A percentile compares a stretch with the other conserved stretches of the same genome.
Evolutionary conservation across 2,888 invertebrate species (phyloP).

Genomic region (Heliconius ismenius): DNA sequence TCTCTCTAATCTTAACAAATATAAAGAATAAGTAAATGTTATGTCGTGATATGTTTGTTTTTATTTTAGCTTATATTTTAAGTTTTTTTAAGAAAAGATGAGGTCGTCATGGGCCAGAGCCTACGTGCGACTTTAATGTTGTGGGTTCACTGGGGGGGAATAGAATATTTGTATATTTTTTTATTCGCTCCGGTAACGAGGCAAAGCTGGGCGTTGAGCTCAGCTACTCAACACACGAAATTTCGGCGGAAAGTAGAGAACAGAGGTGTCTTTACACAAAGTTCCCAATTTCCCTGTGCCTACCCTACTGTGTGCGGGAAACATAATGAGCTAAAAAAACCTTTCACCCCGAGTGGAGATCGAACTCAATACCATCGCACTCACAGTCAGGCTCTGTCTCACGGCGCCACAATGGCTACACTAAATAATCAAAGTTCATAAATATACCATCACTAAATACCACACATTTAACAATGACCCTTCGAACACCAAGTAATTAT

Average conservation of each 20-base stretch:
- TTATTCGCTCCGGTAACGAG: too few species aligned
- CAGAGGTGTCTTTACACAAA: too few species aligned
- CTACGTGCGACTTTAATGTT: too few species aligned
- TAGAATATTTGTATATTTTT: too few species aligned
- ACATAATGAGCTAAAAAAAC: too few species aligned
- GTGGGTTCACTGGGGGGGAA: too few species aligned
- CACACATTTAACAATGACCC: not conserved
- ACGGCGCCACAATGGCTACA: not conserved
- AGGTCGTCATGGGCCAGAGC: not conserved
- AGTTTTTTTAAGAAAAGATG: not conserved
- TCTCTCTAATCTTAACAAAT: constrained; percentile 9
- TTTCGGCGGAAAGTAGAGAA: too few species aligned
- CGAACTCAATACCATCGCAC: not conserved
- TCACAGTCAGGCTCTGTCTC: not conserved
- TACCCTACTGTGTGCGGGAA: too few species aligned
- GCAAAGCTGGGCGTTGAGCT: too few species aligned
- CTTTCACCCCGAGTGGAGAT: not conserved
- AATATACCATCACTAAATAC: not conserved
- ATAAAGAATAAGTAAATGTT: not conserved
- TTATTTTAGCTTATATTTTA: not conserved
- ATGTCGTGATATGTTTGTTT: not conserved
- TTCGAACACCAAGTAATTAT: constrained; percentile 17
- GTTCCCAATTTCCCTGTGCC: too few species aligned
- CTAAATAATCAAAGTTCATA: not conserved
- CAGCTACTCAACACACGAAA: too few species aligned